These are phyloP conservation scores for Uria lomvia DNA, from an alignment of 2,113 vertebrate species.

Conservation along the genomic window DNA sequence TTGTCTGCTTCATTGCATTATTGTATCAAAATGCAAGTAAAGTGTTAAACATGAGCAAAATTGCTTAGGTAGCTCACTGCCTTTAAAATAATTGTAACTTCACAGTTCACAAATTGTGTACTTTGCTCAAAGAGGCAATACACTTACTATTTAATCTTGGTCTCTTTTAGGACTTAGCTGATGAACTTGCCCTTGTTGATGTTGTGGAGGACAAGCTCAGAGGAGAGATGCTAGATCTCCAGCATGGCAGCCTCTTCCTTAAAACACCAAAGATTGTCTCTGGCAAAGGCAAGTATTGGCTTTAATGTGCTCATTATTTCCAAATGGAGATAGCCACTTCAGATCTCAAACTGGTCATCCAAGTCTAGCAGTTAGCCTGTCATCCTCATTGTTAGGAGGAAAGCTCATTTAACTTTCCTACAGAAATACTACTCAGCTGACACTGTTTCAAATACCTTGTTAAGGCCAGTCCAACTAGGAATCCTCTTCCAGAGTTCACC, in stretches of 20 bases:
- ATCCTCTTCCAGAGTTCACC: neutral
- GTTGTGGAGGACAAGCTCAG: conserved; percentile 97
- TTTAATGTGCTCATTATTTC: neutral
- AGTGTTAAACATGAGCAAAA: neutral
- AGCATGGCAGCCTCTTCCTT: conserved; percentile 97
- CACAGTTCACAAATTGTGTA: neutral
- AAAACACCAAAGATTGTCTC: conserved; percentile 94
- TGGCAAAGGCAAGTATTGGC: conserved; percentile 84
- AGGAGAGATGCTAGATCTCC: conserved; percentile 95
- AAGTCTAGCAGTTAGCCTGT: neutral
- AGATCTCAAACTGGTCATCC: neutral
- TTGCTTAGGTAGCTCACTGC: neutral
- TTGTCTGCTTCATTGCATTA: neutral
- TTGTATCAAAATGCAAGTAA: neutral
- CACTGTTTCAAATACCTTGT: neutral
- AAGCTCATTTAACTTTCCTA: neutral
- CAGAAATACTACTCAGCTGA: neutral
- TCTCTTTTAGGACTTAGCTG: conserved; percentile 86
- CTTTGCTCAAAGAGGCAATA: neutral
- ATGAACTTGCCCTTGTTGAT: conserved; percentile 95
- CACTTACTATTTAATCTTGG: neutral
- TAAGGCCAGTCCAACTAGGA: neutral
- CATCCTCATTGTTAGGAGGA: neutral
- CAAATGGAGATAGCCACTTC: neutral
- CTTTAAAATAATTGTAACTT: neutral